A percentile compares a stretch with the other conserved stretches of the same genome.
Evolutionary conservation across 1,140 invertebrate species (phyloP).

Genomic region (Subanguina moxae): DNA sequence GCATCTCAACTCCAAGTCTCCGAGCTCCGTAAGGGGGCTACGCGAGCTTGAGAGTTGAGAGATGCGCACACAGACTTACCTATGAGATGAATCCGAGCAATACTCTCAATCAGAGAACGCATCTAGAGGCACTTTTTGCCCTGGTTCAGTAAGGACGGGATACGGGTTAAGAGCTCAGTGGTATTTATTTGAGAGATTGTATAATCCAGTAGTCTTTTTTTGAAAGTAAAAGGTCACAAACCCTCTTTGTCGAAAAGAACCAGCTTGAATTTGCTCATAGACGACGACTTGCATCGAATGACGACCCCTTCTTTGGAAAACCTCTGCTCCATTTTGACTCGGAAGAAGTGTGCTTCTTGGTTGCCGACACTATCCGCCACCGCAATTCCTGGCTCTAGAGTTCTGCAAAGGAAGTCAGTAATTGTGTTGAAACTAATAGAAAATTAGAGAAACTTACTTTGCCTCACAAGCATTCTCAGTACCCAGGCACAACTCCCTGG

Average conservation of each 20-base stretch:
- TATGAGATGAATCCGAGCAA: too few species aligned
- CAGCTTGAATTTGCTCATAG: slow-evolving; percentile 59
- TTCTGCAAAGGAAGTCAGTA: neutral
- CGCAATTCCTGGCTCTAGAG: slow-evolving; percentile 36
- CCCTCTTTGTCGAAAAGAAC: slow-evolving; percentile 58
- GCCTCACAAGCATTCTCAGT: slow-evolving; percentile 17
- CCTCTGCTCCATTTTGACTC: slow-evolving; percentile 44
- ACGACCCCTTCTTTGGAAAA: slow-evolving; percentile 46
- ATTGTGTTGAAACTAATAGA: neutral
- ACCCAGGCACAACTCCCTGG: slow-evolving; percentile 46
- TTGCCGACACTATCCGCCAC: slow-evolving; percentile 34
- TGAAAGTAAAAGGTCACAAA: slow-evolving; percentile 7
- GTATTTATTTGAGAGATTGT: too few species aligned
- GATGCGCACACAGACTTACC: too few species aligned
- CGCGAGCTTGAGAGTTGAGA: too few species aligned
- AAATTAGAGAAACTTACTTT: slow-evolving; percentile 9
- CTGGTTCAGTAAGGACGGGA: too few species aligned
- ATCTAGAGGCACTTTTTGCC: too few species aligned
- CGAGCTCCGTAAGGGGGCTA: too few species aligned
- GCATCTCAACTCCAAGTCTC: too few species aligned
- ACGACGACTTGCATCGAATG: slow-evolving; percentile 52
- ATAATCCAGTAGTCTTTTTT: neutral
- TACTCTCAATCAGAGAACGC: too few species aligned
- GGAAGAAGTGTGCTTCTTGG: slow-evolving; percentile 57
- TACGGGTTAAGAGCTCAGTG: too few species aligned